Percentiles rank a stretch among this genome's conserved stretches.
phyloP scores from a whole-genome alignment of 2,113 vertebrate species.

The Brachypodius melanocephalos region DNA sequence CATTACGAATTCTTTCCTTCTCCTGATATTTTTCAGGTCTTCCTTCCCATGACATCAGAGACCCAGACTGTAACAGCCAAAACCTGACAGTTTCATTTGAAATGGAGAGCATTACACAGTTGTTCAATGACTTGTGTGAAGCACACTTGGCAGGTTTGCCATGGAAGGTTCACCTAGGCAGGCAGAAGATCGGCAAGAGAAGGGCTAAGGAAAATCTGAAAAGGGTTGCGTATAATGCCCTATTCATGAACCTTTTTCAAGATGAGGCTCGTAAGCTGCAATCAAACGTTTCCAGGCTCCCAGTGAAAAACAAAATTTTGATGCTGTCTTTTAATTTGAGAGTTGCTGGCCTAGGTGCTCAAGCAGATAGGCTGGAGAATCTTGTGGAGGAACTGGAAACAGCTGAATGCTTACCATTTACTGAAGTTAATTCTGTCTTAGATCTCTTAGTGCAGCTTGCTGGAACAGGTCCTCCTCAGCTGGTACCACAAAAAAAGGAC shows the following conservation, averaged over 20 bases:
- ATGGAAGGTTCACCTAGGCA: conserved; percentile 75
- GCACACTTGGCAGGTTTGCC: conserved; percentile 79
- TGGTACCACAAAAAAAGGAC: conserved; percentile 79
- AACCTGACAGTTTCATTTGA: neutral
- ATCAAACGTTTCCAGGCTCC: conserved; percentile 65
- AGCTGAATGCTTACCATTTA: conserved; percentile 37
- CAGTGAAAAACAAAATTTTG: conserved; percentile 87
- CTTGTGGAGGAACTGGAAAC: conserved; percentile 78
- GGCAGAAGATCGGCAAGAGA: conserved; percentile 68
- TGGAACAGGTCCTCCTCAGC: conserved; percentile 82
- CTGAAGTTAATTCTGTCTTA: conserved; percentile 79
- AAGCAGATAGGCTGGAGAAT: conserved; percentile 87
- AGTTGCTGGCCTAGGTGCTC: conserved; percentile 81
- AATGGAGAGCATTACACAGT: conserved; percentile 86
- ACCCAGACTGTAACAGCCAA: neutral
- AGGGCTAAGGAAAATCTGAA: conserved; percentile 77
- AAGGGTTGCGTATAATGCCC: conserved; percentile 79
- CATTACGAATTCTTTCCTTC: accelerated
- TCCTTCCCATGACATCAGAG: neutral
- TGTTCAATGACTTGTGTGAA: conserved; percentile 87
- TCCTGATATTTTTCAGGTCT: neutral
- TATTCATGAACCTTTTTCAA: conserved; percentile 86
- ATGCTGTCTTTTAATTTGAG: conserved; percentile 94
- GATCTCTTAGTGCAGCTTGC: conserved; percentile 89
- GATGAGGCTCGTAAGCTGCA: conserved; percentile 69